These are phyloP conservation scores for Cuniculus paca DNA, from an alignment of 2,797 vertebrate genomes.

Conservation along the genomic window DNA sequence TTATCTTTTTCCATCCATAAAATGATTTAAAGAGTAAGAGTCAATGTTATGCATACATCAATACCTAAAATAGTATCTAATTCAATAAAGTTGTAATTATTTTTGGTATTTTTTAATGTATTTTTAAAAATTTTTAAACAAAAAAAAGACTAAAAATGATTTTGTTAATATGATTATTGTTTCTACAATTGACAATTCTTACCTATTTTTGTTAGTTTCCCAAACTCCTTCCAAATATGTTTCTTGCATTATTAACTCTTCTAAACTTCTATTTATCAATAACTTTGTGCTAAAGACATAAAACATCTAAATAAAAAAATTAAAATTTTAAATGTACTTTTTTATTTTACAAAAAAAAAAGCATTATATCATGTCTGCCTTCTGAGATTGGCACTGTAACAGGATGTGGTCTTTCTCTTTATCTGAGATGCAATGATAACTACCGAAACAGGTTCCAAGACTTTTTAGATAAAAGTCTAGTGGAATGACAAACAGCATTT, in stretches of 20 bases:
- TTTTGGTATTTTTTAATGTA: neutral
- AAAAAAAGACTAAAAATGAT: no score
- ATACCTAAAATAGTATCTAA: neutral
- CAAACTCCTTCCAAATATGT: neutral
- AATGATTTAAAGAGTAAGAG: neutral
- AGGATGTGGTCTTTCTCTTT: constrained; percentile 14
- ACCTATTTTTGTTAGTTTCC: neutral
- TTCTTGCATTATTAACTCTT: neutral
- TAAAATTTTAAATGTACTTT: neutral
- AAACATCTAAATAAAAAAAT: neutral
- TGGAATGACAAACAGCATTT: neutral
- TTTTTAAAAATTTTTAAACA: no score
- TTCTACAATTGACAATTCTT: neutral
- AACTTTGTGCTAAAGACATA: neutral
- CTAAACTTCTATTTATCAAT: neutral
- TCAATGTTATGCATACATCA: neutral
- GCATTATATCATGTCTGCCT: neutral
- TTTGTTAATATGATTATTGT: neutral
- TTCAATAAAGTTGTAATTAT: neutral
- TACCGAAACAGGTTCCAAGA: neutral
- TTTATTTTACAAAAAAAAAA: neutral
- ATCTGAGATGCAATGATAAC: neutral
- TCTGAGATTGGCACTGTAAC: neutral
- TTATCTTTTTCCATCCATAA: neutral
- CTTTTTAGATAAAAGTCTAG: neutral